Conservation (phyloP, 2,797 vertebrate species). For the Prunella strophiata region DNA sequence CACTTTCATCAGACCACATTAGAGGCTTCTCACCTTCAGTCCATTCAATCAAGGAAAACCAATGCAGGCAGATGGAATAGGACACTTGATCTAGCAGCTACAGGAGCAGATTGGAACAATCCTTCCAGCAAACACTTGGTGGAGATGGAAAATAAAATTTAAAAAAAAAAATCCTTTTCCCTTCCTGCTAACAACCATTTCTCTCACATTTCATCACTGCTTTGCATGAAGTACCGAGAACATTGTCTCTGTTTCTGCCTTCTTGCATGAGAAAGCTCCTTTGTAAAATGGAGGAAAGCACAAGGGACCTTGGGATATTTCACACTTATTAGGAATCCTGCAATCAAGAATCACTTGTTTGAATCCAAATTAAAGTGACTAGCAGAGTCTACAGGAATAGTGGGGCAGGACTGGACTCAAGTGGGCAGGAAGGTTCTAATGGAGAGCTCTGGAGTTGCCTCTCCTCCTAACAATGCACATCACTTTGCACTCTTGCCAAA, state of each 20-base stretch:
- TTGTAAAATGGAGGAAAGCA: not conserved
- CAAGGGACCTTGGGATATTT: not conserved
- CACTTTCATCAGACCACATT: not conserved
- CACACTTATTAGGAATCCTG: not conserved
- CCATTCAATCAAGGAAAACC: slow-evolving; percentile 13
- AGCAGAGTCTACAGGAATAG: not conserved
- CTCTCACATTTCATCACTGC: not conserved
- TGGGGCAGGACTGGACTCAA: not conserved
- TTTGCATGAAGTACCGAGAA: not conserved
- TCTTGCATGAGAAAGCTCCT: not conserved
- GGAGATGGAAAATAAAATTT: not conserved
- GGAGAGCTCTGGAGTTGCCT: not conserved
- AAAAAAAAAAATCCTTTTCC: not conserved
- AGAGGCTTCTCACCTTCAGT: slow-evolving; percentile 1
- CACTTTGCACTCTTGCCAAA: not conserved
- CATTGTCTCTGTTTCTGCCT: not conserved
- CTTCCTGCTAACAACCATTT: not conserved
- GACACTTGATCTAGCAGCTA: not conserved
- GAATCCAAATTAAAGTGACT: not conserved
- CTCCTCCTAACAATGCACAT: not conserved
- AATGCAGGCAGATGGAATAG: not conserved
- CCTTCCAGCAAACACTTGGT: not conserved
- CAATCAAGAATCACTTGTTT: not conserved
- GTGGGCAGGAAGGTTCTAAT: not conserved
- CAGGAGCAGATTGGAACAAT: not conserved